Percentiles rank a stretch among this genome's conserved stretches.
phyloP scores from a whole-genome alignment of 2,888 invertebrate genomes.

The Lepidonotus clava region DNA sequence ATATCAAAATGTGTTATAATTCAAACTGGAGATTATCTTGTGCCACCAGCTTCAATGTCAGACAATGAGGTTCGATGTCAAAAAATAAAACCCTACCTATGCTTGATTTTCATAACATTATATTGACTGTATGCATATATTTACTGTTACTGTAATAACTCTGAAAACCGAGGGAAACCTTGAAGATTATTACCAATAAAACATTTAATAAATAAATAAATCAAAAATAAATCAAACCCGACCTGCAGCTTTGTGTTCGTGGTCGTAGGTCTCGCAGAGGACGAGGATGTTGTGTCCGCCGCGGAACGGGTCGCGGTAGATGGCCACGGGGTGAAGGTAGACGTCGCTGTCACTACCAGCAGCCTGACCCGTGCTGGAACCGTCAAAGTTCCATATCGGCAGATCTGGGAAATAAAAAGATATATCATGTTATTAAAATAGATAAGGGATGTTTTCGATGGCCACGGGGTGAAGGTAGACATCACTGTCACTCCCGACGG shows the following conservation, averaged over 20 bases:
- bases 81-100: too few species aligned
- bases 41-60: too few species aligned
- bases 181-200: too few species aligned
- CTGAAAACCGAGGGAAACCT: too few species aligned
- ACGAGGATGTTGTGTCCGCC: slow-evolving; percentile 93
- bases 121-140: too few species aligned
- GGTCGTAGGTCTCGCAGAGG: slow-evolving; percentile 86
- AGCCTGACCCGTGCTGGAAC: slow-evolving; percentile 81
- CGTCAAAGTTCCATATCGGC: slow-evolving; percentile 82
- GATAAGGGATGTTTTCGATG: slow-evolving; percentile 95
- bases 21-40: too few species aligned
- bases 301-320: slow-evolving; percentile 96
- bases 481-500: slow-evolving; percentile 84
- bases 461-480: slow-evolving; percentile 95
- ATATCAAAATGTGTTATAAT: too few species aligned
- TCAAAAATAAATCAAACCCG: too few species aligned
- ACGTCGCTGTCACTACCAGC: slow-evolving; percentile 86
- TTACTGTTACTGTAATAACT: too few species aligned
- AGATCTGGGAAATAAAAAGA: slow-evolving; percentile 73
- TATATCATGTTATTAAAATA: not conserved
- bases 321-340: slow-evolving; percentile 93
- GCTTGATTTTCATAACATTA: too few species aligned
- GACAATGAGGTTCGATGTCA: too few species aligned
- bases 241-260: not conserved
- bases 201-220: too few species aligned